Evolutionary conservation across 1,140 invertebrate species (phyloP), one percentile per base, ranked within the genome.

Genomic region (Archegozetes longisetosus): DNA sequence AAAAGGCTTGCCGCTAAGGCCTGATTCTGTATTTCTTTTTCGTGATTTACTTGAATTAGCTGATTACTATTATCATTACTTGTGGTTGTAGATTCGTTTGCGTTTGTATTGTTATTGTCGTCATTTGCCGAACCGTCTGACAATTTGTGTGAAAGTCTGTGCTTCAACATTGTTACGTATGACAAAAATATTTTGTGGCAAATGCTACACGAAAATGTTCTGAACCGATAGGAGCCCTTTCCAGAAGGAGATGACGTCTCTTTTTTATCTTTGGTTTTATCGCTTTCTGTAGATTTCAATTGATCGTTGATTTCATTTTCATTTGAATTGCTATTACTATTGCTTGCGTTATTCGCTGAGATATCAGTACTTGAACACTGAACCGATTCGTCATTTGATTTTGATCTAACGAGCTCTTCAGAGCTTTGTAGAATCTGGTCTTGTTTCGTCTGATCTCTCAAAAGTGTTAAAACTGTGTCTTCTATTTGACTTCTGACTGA

Each of bases 131-230:
- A 40, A 40, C 32, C 32, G 32, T 40, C 32, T 17, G 32, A 40
- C 17, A 61, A 32, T 40, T 62, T 62, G 26, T 62, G 61, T 13
- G 61, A 62, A 25, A 62, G 47, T 40, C 32, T 23, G 48, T 62
- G 61, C 25, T 60, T 22, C 3, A 62, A 25, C 40, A 62, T 32
- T 12, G 13, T 48, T 6, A 62, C 56, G 24, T 62, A 60, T 24
- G 48, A 55, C 3, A 26, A 4, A 55, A 61, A 61, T 17, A 55
- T 55, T n/a, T 49, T 20, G 26, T 62, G 49, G 28, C 61, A 61
- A 17, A 48, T 55, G 4, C 14, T 17, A 26, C 60, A 60, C 20
- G 50, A 51, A 20, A 26, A 51, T 20, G 50, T 20, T 12, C 50
- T 4, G n/a, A 51, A 51, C n/a, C 24, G 4, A 22, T 9, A 40